Evolutionary conservation across 2,797 vertebrate species (phyloP).

Genomic region (Lepilemur septentrionalis): DNA sequence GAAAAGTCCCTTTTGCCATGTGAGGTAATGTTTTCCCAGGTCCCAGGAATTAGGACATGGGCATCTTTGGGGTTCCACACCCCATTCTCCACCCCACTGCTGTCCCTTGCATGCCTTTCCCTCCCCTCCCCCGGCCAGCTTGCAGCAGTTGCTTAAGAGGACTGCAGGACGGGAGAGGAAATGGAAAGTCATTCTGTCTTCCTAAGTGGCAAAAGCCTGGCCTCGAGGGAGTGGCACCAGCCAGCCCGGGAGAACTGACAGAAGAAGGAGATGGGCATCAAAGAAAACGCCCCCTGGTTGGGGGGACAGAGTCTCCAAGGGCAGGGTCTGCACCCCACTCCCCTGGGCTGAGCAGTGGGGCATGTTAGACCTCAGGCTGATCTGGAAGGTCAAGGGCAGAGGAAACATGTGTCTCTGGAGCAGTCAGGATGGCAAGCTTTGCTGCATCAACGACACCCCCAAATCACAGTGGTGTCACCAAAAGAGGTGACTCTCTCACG

Average conservation of each 20-base stretch:
- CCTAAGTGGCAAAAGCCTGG: neutral
- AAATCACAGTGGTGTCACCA: neutral
- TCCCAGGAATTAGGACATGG: accelerated
- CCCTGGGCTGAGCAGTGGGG: neutral
- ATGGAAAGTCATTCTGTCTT: neutral
- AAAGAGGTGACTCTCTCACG: neutral
- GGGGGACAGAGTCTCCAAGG: neutral
- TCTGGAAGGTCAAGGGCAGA: neutral
- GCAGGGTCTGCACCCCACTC: accelerated
- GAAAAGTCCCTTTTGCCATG: neutral
- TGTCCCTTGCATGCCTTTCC: neutral
- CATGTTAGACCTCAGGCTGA: neutral
- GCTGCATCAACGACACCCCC: neutral
- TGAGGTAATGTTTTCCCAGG: neutral
- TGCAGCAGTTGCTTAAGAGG: neutral
- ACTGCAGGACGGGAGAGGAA: neutral
- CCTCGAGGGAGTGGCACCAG: neutral
- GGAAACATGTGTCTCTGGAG: neutral
- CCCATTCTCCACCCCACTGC: neutral
- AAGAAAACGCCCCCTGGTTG: neutral
- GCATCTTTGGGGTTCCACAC: neutral
- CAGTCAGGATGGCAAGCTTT: neutral
- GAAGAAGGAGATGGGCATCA: neutral
- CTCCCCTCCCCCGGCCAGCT: neutral
- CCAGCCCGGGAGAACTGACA: neutral